Conservation (phyloP, 2,113 vertebrate species). For the Ascaphus truei region DNA sequence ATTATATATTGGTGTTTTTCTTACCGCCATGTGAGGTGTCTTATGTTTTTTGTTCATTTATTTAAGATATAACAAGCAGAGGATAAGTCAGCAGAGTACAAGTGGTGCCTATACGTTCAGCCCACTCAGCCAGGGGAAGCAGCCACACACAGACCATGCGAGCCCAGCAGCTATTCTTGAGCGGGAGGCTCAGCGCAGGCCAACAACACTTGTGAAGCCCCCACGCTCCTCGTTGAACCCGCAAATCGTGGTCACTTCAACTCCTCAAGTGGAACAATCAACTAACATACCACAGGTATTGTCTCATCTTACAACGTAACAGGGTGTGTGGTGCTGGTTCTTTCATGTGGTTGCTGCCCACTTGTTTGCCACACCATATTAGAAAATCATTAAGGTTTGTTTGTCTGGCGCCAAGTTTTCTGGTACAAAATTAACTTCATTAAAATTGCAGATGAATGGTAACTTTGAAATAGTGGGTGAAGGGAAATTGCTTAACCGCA, state of each 20-base stretch:
- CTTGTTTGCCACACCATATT: no score
- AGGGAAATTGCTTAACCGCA: no score
- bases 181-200: neutral
- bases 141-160: neutral
- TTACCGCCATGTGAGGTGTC: no score
- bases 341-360: no score
- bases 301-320: neutral
- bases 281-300: neutral
- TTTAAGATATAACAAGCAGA: constrained; percentile 10
- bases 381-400: no score
- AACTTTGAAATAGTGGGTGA: no score
- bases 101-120: neutral
- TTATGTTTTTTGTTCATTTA: no score
- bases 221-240: neutral
- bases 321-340: neutral
- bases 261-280: neutral
- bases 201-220: neutral
- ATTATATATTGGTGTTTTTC: no score
- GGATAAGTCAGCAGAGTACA: neutral
- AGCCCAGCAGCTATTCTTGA: constrained; percentile 11
- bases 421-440: no score
- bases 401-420: no score
- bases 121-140: neutral
- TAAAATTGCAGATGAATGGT: no score
- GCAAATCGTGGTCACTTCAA: neutral